Conservation (phyloP, 2,113 vertebrate genomes). For the Bostrychus sinensis region DNA sequence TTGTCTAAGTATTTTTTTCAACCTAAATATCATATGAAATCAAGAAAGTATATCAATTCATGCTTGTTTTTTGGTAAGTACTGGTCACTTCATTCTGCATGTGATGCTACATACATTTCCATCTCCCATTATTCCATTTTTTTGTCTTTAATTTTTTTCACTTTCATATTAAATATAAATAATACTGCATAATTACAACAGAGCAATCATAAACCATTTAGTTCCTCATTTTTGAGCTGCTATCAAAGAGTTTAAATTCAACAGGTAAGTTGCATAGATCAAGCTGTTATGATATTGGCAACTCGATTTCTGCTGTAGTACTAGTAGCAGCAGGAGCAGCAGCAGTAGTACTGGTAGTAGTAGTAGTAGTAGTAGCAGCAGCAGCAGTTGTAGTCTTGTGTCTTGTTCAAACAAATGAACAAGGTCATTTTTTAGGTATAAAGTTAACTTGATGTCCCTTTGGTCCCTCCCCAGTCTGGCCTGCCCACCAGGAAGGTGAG, state of each 20-base stretch:
- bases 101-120: background rate
- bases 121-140: background rate
- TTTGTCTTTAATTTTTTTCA: slow-evolving; percentile 27
- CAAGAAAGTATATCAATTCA: background rate
- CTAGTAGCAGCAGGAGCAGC: background rate
- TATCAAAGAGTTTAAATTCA: background rate
- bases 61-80: too few relatives aligned
- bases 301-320: background rate
- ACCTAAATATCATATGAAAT: background rate
- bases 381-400: background rate
- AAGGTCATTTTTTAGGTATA: background rate
- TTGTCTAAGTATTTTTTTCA: background rate
- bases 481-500: slow-evolving; percentile 81
- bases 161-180: background rate
- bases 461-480: slow-evolving; percentile 55
- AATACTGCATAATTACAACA: background rate
- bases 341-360: background rate
- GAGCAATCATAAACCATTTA: background rate
- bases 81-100: too few relatives aligned
- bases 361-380: background rate
- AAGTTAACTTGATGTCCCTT: slow-evolving; percentile 21
- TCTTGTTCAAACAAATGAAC: background rate
- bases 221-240: background rate
- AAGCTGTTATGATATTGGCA: background rate
- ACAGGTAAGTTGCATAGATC: background rate